A percentile compares a stretch with the other conserved stretches of the same genome.
phyloP scores from a whole-genome alignment of 2,888 invertebrate genomes.

The Heliconius ismenius region DNA sequence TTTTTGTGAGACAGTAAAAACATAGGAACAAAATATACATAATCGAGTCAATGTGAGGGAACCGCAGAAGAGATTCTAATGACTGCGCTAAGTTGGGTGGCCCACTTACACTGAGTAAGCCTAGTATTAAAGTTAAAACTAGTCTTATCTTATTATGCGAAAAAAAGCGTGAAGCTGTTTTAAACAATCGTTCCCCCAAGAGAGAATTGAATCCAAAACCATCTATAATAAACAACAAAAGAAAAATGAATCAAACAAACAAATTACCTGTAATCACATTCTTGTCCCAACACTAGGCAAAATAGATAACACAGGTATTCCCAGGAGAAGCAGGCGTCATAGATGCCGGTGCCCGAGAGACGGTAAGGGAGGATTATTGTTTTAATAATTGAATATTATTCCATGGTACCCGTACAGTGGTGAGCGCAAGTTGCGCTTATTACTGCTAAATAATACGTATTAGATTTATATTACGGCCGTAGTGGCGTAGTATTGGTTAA shows the following conservation, averaged over 20 bases:
- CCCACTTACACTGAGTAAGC: too few relatives aligned
- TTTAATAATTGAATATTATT: slow-evolving; percentile 77
- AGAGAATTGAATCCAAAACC: background rate
- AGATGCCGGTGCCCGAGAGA: slow-evolving; percentile 56
- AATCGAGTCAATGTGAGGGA: too few relatives aligned
- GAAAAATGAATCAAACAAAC: background rate
- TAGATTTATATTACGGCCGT: too few relatives aligned
- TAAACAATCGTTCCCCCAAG: background rate
- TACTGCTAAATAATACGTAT: background rate
- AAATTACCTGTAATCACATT: background rate
- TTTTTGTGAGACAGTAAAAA: too few relatives aligned
- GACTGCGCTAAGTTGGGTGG: too few relatives aligned
- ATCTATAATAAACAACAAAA: background rate
- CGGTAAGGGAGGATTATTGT: slow-evolving; percentile 64
- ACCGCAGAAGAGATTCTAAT: too few relatives aligned
- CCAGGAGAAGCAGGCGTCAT: slow-evolving; percentile 32
- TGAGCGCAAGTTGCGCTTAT: slow-evolving; percentile 48
- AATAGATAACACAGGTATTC: background rate
- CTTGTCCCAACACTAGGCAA: slow-evolving; percentile 10
- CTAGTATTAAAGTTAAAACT: too few relatives aligned
- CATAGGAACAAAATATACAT: too few relatives aligned
- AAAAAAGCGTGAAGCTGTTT: too few relatives aligned
- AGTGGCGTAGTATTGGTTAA: too few relatives aligned
- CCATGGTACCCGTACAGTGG: slow-evolving; percentile 55
- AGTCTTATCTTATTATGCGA: too few relatives aligned